Evolutionary conservation across 2,888 invertebrate genomes (phyloP).

Genomic region (Sussaba pulchella): DNA sequence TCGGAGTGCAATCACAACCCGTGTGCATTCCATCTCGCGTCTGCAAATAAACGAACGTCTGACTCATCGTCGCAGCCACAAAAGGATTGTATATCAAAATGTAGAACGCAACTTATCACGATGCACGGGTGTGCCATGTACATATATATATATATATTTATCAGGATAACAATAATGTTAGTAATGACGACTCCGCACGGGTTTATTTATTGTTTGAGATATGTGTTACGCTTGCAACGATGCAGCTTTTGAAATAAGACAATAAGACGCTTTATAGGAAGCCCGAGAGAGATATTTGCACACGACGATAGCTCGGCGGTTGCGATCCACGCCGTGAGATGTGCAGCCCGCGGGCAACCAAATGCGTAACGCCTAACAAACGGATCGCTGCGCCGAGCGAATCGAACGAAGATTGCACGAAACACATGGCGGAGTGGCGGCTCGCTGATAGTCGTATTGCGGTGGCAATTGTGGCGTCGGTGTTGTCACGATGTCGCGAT

Average conservation of each 20-base stretch:
- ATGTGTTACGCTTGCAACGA: slow-evolving; percentile 18
- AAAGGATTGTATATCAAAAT: slow-evolving; percentile 18
- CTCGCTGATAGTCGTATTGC: slow-evolving; percentile 14
- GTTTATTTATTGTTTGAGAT: slow-evolving; percentile 34
- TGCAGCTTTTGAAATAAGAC: slow-evolving; percentile 17
- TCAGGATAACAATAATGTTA: too few species aligned
- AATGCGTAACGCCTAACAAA: not conserved
- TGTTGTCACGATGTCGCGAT: not conserved
- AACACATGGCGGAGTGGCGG: slow-evolving; percentile 36
- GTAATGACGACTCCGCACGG: not conserved
- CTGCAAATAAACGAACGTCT: slow-evolving; percentile 38
- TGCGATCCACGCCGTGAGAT: slow-evolving; percentile 11
- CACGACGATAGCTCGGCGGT: slow-evolving; percentile 32
- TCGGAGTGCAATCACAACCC: not conserved
- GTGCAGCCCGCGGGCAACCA: too few species aligned
- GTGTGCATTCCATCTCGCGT: not conserved
- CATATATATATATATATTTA: not conserved
- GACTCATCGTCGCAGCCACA: slow-evolving; percentile 50
- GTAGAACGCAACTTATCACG: slow-evolving; percentile 38
- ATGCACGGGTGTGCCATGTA: slow-evolving; percentile 3
- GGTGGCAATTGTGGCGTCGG: not conserved
- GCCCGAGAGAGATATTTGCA: slow-evolving; percentile 23
- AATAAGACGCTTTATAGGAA: slow-evolving; percentile 35
- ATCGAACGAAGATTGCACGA: slow-evolving; percentile 28
- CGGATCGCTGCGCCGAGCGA: not conserved